A percentile compares a stretch with the other conserved stretches of the same genome.
These are phyloP conservation scores for Typhlichthys subterraneus DNA, from an alignment of 2,797 vertebrate species.

Conservation along the genomic window DNA sequence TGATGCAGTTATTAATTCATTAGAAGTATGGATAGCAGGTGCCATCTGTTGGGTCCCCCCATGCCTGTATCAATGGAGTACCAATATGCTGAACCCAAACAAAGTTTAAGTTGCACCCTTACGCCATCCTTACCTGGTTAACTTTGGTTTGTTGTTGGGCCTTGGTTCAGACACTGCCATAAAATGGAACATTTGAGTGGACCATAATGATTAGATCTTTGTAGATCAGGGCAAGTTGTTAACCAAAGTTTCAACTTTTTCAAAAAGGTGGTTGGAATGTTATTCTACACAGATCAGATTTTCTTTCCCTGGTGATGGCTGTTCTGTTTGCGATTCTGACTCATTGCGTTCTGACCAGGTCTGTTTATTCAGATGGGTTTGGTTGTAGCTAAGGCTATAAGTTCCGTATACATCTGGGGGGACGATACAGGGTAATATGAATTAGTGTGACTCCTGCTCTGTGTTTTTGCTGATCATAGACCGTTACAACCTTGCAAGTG, in stretches of 20 bases:
- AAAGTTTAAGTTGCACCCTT: conserved; percentile 12
- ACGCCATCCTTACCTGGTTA: not conserved
- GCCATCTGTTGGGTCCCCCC: conserved; percentile 50
- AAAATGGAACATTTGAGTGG: not conserved
- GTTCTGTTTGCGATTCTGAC: conserved; percentile 16
- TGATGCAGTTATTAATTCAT: conserved; percentile 77
- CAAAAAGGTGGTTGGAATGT: conserved; percentile 17
- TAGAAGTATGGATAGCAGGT: conserved; percentile 56
- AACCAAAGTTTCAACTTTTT: conserved; percentile 14
- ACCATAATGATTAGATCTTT: not conserved
- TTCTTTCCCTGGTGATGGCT: conserved; percentile 12
- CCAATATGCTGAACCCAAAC: not conserved
- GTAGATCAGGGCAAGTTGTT: not conserved
- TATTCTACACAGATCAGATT: conserved; percentile 30
- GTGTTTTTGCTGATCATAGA: conserved; percentile 24
- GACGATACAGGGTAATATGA: conserved; percentile 23
- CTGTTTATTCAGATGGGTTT: conserved; percentile 52
- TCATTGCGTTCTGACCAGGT: conserved; percentile 14
- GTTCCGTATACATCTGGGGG: not conserved
- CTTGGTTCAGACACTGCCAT: conserved; percentile 3
- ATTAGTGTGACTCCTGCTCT: not conserved
- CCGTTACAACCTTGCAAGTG: not conserved
- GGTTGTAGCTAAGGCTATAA: conserved; percentile 19
- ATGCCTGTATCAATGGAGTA: conserved; percentile 39
- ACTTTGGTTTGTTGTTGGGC: not conserved